Evolutionary conservation across 2,888 invertebrate genomes (phyloP).

Genomic region (Dasypogon diadema): DNA sequence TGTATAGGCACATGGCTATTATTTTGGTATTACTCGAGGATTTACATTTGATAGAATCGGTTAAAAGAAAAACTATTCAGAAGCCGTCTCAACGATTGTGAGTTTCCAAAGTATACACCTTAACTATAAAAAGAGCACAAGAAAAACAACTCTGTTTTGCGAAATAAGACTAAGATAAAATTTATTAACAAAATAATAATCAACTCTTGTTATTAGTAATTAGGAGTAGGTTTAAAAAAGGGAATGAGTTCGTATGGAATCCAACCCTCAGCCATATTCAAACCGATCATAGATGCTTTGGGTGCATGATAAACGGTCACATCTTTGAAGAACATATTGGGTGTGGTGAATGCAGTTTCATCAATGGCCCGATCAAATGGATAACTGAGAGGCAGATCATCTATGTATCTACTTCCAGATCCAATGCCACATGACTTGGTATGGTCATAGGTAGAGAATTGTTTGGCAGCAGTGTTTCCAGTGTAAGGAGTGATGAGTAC

Average conservation of each 20-base stretch:
- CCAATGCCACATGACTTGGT: conserved; percentile 70
- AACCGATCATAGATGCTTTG: not conserved
- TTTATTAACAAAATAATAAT: too few relatives aligned
- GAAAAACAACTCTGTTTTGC: too few relatives aligned
- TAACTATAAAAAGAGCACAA: too few relatives aligned
- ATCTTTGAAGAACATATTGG: conserved; percentile 75
- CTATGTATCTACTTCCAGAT: conserved; percentile 70
- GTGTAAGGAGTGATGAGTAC: conserved; percentile 72
- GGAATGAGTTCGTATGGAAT: not conserved
- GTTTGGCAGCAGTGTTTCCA: conserved; percentile 65
- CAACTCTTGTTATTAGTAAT: too few relatives aligned
- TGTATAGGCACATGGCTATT: too few relatives aligned
- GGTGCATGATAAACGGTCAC: conserved; percentile 70
- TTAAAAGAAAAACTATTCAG: too few relatives aligned
- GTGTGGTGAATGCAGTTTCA: conserved; percentile 70
- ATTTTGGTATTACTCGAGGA: too few relatives aligned
- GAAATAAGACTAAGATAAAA: too few relatives aligned
- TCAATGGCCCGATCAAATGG: conserved; percentile 78
- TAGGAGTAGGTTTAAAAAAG: too few relatives aligned
- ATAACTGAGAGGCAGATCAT: conserved; percentile 76
- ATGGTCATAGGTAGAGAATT: conserved; percentile 68
- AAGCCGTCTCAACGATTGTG: too few relatives aligned
- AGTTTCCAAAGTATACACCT: too few relatives aligned
- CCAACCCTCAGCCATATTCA: conserved; percentile 61
- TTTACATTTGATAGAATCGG: too few relatives aligned